A percentile compares a stretch with the other conserved stretches of the same genome.
These are phyloP conservation scores for Catagonus wagneri DNA, from an alignment of 2,113 vertebrate species.

Conservation along the genomic window DNA sequence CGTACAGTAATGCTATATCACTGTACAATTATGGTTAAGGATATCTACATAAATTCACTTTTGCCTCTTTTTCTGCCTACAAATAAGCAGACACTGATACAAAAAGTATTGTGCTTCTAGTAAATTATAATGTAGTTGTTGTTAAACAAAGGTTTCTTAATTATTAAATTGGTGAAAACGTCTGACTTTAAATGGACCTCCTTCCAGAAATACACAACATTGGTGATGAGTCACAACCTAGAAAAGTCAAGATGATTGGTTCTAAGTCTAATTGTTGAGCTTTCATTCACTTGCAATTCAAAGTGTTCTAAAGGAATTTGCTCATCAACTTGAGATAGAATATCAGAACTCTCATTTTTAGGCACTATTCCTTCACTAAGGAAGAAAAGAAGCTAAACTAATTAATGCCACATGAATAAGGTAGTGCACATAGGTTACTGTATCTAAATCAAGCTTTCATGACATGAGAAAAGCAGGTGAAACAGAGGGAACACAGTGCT, in stretches of 20 bases:
- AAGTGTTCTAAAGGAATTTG: neutral
- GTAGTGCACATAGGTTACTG: neutral
- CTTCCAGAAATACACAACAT: neutral
- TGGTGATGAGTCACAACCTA: neutral
- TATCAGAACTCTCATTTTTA: neutral
- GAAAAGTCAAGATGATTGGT: neutral
- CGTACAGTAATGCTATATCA: neutral
- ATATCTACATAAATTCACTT: neutral
- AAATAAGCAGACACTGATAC: neutral
- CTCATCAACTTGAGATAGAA: neutral
- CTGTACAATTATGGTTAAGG: neutral
- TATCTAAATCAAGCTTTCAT: neutral
- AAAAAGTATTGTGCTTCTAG: neutral
- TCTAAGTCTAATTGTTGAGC: neutral
- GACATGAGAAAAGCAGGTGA: neutral
- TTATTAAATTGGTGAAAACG: neutral
- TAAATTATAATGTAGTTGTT: neutral
- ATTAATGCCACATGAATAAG: neutral
- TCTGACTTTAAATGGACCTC: neutral
- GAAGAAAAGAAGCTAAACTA: neutral
- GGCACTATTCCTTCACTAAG: neutral
- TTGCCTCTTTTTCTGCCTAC: neutral
- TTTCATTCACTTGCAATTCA: neutral
- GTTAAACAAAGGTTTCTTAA: neutral
- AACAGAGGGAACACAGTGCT: neutral